These are phyloP conservation scores for Rhynchonycteris naso DNA, from an alignment of 2,797 vertebrate genomes.

Conservation along the genomic window DNA sequence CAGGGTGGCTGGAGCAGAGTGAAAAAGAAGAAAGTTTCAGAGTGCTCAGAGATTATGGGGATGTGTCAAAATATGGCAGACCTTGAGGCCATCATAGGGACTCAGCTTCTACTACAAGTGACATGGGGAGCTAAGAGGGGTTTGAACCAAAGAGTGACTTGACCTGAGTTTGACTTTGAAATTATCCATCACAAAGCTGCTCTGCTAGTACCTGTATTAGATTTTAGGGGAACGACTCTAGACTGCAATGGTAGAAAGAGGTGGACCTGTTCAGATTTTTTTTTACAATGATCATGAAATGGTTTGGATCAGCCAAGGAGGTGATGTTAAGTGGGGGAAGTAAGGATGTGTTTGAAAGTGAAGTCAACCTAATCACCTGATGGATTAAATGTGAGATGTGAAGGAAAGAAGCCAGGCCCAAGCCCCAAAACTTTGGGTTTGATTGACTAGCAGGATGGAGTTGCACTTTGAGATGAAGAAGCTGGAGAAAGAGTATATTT, in stretches of 20 bases:
- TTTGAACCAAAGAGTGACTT: not conserved
- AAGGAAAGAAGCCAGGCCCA: conserved; percentile 6
- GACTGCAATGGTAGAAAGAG: not conserved
- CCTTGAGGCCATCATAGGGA: not conserved
- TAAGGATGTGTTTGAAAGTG: not conserved
- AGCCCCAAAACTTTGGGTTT: not conserved
- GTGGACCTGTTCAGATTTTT: not conserved
- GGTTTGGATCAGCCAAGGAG: not conserved
- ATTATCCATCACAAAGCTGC: not conserved
- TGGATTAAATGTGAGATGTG: not conserved
- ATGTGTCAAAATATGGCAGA: not conserved
- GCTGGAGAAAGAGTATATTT: not conserved
- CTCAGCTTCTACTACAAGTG: not conserved
- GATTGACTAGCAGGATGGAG: not conserved
- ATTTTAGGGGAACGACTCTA: not conserved
- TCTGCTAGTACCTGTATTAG: not conserved
- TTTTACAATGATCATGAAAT: not conserved
- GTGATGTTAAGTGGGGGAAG: not conserved
- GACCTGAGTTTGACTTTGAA: not conserved
- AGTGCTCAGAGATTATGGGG: not conserved
- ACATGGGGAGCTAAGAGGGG: not conserved
- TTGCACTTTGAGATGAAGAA: conserved; percentile 36
- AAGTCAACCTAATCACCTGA: not conserved
- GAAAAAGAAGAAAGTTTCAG: not conserved
- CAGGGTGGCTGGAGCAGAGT: not conserved